phyloP scores from a whole-genome alignment of 1,140 invertebrate genomes.

The Archegozetes longisetosus region DNA sequence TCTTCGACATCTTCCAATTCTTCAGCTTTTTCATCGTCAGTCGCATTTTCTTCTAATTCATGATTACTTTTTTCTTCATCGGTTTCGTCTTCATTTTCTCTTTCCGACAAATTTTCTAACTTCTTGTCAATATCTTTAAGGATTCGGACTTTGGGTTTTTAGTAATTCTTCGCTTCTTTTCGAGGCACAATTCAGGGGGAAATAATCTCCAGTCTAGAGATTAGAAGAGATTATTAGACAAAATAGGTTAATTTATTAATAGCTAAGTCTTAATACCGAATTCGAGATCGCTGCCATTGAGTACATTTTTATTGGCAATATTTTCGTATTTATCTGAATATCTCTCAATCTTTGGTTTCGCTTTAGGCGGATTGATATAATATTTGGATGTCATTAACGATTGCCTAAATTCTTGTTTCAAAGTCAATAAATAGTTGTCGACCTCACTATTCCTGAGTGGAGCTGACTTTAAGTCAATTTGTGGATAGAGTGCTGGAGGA shows the following conservation, averaged over 20 bases:
- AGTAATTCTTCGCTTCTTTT: slow-evolving; percentile 28
- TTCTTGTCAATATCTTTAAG: slow-evolving; percentile 10
- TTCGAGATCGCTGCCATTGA: slow-evolving; percentile 17
- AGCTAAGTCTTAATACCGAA: background rate
- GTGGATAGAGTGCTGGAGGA: slow-evolving; percentile 49
- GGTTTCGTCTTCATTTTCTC: slow-evolving; percentile 4
- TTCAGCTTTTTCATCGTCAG: slow-evolving; percentile 42
- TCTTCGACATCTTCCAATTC: background rate
- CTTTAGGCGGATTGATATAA: slow-evolving; percentile 31
- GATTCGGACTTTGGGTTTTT: slow-evolving; percentile 7
- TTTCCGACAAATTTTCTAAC: slow-evolving; percentile 9
- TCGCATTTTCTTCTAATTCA: slow-evolving; percentile 30
- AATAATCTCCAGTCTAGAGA: slow-evolving; percentile 17
- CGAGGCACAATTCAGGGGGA: slow-evolving; percentile 17
- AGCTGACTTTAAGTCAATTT: slow-evolving; percentile 33
- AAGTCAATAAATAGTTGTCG: slow-evolving; percentile 37
- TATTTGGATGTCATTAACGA: slow-evolving; percentile 37
- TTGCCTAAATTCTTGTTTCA: slow-evolving; percentile 42
- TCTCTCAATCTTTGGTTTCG: slow-evolving; percentile 43
- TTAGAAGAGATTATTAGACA: background rate
- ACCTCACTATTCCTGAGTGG: slow-evolving; percentile 31
- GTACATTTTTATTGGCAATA: slow-evolving; percentile 39
- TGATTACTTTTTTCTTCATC: slow-evolving; percentile 2
- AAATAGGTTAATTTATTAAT: background rate
- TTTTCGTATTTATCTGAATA: slow-evolving; percentile 45